Evolutionary conservation across 2,797 vertebrate genomes (phyloP), one percentile per base, ranked within the genome.

Genomic region (Danio tinwini): DNA sequence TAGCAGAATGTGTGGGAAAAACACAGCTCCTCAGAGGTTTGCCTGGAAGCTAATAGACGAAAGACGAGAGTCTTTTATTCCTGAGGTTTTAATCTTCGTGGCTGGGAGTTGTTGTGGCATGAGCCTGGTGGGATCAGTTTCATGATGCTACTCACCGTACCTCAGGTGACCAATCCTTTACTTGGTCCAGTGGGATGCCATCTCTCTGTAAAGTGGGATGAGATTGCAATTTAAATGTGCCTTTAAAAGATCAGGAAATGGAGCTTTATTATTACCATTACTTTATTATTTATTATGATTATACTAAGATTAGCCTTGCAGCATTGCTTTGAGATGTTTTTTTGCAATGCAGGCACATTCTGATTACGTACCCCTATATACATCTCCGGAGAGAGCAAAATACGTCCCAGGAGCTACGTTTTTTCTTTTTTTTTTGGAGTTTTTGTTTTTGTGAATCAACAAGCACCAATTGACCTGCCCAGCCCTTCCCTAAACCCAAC

Each of bases 1-100:
- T 73, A 69, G 76, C 58, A 63, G 37, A 71, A 17, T 8, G 53
- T 81, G 55, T 70, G 64, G 40, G 65, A 59, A 81, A 78, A 17
- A 59, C 72, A 56, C 6, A 5, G 3, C 45, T 72, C 78, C 72
- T 64, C 6, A 0, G 50, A 13, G 75, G 52, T 59, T 67, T 58
- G 2, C 10, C 9, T 53, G 59, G 50, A 45, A 70, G 65, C 44
- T 49, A 69, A 69, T 58, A 70, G 16, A 50, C 16, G 37, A 56
- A 59, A 39, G 21, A 53, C 12, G 39, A 10, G 16, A 64, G 21
- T 7, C 29, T 81, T 75, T 56, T 63, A 49, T 73, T 64, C 53
- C 49, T 69, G 47, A 12, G 45, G 62, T 80, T 74, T 69, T 64
- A 63, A 69, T 69, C 55, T 69, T 10, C 21, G 14, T 50, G 29